Conservation (phyloP, 2,113 vertebrate genomes). For the Pangasianodon gigas region DNA sequence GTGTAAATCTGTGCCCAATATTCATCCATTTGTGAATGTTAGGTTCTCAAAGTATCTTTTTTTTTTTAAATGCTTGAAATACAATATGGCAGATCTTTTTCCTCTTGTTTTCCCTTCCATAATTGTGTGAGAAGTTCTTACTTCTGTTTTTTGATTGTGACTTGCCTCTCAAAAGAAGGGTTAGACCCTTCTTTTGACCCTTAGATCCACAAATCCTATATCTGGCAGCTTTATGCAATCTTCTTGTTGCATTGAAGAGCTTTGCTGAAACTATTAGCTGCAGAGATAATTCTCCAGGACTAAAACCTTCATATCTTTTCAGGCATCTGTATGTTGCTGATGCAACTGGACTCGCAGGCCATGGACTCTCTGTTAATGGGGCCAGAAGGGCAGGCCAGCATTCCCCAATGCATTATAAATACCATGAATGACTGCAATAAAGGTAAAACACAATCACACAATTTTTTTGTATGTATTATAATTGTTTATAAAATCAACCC, state of each 20-base stretch:
- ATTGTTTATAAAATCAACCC: not conserved
- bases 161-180: not conserved
- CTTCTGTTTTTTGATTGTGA: not conserved
- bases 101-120: too few relatives aligned
- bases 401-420: slow-evolving; percentile 82
- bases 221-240: not conserved
- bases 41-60: too few relatives aligned
- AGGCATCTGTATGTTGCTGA: slow-evolving; percentile 88
- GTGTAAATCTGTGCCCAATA: too few relatives aligned
- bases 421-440: slow-evolving; percentile 74
- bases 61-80: too few relatives aligned
- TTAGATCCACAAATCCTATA: not conserved
- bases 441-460: slow-evolving; percentile 6
- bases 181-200: not conserved
- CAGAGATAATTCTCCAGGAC: not conserved
- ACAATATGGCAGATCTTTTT: too few relatives aligned
- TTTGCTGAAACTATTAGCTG: not conserved
- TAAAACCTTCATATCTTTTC: not conserved
- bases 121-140: too few relatives aligned
- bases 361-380: slow-evolving; percentile 84
- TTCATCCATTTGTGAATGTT: too few relatives aligned
- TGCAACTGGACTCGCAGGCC: slow-evolving; percentile 83
- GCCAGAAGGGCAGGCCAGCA: slow-evolving; percentile 78
- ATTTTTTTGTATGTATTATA: not conserved
- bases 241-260: not conserved